phyloP scores from a whole-genome alignment of 2,797 vertebrate species.

The Chloroceryle inda region DNA sequence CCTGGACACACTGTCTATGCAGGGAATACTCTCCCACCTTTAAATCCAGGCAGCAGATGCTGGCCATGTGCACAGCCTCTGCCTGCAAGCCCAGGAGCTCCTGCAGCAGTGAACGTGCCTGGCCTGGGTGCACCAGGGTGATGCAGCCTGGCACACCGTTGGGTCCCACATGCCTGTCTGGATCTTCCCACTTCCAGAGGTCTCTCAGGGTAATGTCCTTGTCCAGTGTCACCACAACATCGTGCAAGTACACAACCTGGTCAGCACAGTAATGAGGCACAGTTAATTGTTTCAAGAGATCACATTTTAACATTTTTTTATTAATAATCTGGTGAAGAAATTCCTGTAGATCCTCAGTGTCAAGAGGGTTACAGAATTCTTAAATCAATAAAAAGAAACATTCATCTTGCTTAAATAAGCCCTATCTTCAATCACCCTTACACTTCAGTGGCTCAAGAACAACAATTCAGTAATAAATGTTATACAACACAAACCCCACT shows the following conservation, averaged over 20 bases:
- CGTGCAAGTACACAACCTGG: neutral
- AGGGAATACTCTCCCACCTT: slow-evolving; percentile 74
- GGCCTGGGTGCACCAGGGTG: fast-evolving
- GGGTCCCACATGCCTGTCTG: neutral
- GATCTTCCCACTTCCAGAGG: fast-evolving
- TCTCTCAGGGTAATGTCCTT: neutral
- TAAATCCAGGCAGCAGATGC: slow-evolving; percentile 76
- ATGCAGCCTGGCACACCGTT: neutral
- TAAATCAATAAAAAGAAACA: neutral
- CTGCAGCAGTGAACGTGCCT: neutral
- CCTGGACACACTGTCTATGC: slow-evolving; percentile 47
- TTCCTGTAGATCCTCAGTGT: neutral
- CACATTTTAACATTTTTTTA: neutral
- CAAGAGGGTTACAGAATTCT: neutral
- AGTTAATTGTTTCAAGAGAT: neutral
- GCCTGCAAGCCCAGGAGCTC: slow-evolving; percentile 12
- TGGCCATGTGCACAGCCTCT: slow-evolving; percentile 65
- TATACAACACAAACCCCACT: neutral
- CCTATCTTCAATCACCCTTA: neutral
- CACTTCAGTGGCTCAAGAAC: neutral
- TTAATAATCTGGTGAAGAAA: neutral
- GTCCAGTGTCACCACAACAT: neutral
- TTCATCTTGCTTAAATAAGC: neutral
- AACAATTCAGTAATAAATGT: neutral
- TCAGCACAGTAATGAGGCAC: neutral